phyloP scores from a whole-genome alignment of 2,888 invertebrate species.

The Lochmaea crataegi region DNA sequence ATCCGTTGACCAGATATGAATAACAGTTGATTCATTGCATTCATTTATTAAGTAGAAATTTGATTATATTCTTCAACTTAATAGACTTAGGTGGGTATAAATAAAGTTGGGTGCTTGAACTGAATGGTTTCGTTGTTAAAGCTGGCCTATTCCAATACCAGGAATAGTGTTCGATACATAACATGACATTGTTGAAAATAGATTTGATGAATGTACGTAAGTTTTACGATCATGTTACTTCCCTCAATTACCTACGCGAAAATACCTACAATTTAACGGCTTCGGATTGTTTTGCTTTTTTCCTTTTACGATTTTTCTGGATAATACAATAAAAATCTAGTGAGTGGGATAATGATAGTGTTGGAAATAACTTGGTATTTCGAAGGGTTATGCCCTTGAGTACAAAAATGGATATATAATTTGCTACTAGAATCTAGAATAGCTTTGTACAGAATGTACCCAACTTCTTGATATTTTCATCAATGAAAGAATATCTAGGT shows the following conservation, averaged over 20 bases:
- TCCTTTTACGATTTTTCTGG: constrained; percentile 3
- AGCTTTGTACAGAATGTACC: too few species aligned
- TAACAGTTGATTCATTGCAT: too few species aligned
- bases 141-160: constrained; percentile 1
- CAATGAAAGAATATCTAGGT: too few species aligned
- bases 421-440: too few species aligned
- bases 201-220: constrained; percentile 2
- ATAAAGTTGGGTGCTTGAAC: too few species aligned
- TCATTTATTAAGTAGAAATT: too few species aligned
- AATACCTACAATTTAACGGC: neutral
- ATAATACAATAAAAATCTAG: neutral
- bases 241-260: constrained; percentile 6
- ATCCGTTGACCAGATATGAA: too few species aligned
- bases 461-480: too few species aligned
- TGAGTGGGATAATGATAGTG: neutral
- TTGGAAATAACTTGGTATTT: neutral
- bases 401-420: too few species aligned
- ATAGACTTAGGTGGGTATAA: too few species aligned
- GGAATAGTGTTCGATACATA: neutral
- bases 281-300: neutral
- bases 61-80: too few species aligned
- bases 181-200: neutral
- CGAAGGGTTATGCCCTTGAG: too few species aligned
- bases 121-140: neutral
- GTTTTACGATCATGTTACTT: neutral